Evolutionary conservation across 2,113 vertebrate species (phyloP).

Genomic region (Leiothrix lutea): DNA sequence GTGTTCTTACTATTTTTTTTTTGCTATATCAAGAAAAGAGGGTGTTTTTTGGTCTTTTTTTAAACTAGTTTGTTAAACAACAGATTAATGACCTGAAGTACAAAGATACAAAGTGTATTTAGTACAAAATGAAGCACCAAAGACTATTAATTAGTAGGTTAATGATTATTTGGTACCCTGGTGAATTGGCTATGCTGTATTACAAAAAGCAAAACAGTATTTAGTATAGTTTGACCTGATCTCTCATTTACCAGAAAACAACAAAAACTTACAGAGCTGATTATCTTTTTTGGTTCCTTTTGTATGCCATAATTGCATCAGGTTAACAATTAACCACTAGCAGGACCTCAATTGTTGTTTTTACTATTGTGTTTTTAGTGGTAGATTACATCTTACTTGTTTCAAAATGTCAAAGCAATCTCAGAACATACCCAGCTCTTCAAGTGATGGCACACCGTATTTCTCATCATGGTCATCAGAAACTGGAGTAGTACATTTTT

Average conservation of each 20-base stretch:
- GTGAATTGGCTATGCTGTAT: background rate
- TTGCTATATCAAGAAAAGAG: background rate
- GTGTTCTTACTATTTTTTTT: background rate
- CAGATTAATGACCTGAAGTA: background rate
- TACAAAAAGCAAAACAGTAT: background rate
- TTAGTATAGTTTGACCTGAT: background rate
- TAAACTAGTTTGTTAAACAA: background rate
- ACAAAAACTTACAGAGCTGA: background rate
- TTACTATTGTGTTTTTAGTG: background rate
- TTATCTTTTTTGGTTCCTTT: background rate
- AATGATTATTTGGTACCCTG: background rate
- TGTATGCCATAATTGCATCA: background rate
- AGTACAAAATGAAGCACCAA: background rate
- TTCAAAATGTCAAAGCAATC: background rate
- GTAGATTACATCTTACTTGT: background rate
- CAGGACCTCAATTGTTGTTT: background rate
- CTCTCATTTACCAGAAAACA: background rate
- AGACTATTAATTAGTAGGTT: background rate
- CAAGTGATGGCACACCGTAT: slow-evolving; percentile 92
- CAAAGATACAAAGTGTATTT: background rate
- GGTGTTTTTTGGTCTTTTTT: fast-evolving
- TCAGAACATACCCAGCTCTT: slow-evolving; percentile 87
- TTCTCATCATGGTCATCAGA: slow-evolving; percentile 96
- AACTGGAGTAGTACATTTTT: slow-evolving; percentile 86
- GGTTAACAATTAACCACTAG: background rate